A percentile compares a stretch with the other conserved stretches of the same genome.
These are phyloP conservation scores for Callocephalon fimbriatum DNA, from an alignment of 2,113 vertebrate genomes.

Conservation along the genomic window DNA sequence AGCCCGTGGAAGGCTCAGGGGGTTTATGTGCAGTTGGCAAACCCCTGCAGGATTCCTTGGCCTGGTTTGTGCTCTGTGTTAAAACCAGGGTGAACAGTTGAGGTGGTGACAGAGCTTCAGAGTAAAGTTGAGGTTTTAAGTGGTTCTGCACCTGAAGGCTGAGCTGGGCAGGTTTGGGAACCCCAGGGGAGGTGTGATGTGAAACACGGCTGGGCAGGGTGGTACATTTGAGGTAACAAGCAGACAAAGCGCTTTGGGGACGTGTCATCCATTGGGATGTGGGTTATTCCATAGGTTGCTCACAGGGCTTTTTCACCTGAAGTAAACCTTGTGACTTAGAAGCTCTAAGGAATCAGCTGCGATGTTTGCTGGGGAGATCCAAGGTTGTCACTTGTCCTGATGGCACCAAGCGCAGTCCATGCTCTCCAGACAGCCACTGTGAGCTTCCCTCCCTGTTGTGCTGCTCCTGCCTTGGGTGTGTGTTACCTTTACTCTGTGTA, in stretches of 20 bases:
- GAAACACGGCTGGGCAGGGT: rapidly evolving
- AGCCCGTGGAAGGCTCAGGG: background rate
- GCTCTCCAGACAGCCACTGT: background rate
- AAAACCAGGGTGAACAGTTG: background rate
- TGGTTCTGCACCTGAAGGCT: background rate
- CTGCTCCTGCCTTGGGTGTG: background rate
- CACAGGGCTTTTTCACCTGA: rapidly evolving
- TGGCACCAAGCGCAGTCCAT: background rate
- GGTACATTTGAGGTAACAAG: rapidly evolving
- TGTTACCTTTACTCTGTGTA: background rate
- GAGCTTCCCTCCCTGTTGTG: background rate
- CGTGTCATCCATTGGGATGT: rapidly evolving
- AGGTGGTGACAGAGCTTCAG: background rate
- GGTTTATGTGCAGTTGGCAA: background rate
- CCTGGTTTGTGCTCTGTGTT: background rate
- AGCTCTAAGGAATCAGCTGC: rapidly evolving
- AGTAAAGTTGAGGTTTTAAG: too few relatives aligned
- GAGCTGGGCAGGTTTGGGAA: background rate
- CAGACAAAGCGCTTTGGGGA: rapidly evolving
- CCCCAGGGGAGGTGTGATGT: background rate
- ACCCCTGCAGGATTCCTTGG: background rate
- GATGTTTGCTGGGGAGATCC: rapidly evolving
- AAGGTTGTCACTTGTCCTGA: too few relatives aligned
- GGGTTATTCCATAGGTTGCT: rapidly evolving
- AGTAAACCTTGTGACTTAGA: background rate